Percentiles rank a stretch among this genome's conserved stretches.
These are phyloP conservation scores for Axea sp. DNA, from an alignment of 2,888 invertebrate genomes.

Conservation along the genomic window DNA sequence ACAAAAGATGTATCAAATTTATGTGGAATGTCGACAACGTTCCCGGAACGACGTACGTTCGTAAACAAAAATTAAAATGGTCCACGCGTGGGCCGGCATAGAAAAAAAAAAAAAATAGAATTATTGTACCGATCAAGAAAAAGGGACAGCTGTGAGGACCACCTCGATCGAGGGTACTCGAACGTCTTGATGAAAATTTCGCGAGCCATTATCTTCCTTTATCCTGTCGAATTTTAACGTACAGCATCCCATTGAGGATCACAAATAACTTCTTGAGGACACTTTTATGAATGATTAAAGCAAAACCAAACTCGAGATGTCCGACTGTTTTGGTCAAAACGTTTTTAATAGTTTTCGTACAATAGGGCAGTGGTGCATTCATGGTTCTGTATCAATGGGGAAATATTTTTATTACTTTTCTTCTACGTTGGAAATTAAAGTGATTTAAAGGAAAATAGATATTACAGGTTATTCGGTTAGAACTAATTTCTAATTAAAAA, in stretches of 20 bases:
- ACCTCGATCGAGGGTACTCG: slow-evolving; percentile 35
- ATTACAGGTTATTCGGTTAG: too few relatives aligned
- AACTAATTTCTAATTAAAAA: too few relatives aligned
- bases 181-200: slow-evolving; percentile 47
- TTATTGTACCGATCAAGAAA: slow-evolving; percentile 40
- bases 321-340: slow-evolving; percentile 26
- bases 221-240: slow-evolving; percentile 43
- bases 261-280: slow-evolving; percentile 30
- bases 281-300: slow-evolving; percentile 48
- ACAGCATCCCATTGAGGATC: slow-evolving; percentile 14
- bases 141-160: slow-evolving; percentile 54
- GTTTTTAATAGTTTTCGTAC: slow-evolving; percentile 31
- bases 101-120: slow-evolving; percentile 37
- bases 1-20: slow-evolving; percentile 29
- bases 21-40: slow-evolving; percentile 39
- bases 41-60: slow-evolving; percentile 43
- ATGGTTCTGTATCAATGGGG: slow-evolving; percentile 2
- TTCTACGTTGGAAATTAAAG: slow-evolving; percentile 5
- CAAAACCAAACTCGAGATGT: slow-evolving; percentile 16
- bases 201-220: slow-evolving; percentile 48
- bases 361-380: slow-evolving; percentile 13
- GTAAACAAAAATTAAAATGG: slow-evolving; percentile 54
- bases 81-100: slow-evolving; percentile 42
- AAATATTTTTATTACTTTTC: slow-evolving; percentile 38
- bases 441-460: too few relatives aligned